A percentile compares a stretch with the other conserved stretches of the same genome.
Evolutionary conservation across 2,888 invertebrate genomes (phyloP).

Genomic region (Antheraea assamensis): DNA sequence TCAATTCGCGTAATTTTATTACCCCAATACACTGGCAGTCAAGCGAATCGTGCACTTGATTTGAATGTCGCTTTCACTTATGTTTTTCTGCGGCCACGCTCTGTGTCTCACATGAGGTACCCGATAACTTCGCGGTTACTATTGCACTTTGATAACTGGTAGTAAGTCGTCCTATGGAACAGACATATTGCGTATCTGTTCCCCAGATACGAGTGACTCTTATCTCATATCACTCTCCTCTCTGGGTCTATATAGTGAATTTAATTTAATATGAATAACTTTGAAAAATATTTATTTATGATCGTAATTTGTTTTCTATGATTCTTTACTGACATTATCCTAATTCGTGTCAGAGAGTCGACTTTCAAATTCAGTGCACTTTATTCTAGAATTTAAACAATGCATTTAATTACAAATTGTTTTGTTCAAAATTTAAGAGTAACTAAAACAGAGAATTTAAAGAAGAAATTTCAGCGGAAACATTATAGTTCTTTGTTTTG

Average conservation of each 20-base stretch:
- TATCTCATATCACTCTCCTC: too few relatives aligned
- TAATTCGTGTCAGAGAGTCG: neutral
- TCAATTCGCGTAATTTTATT: neutral
- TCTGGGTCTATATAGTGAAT: too few relatives aligned
- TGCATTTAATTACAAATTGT: neutral
- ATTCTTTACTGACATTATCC: neutral
- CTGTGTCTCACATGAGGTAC: neutral
- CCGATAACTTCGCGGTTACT: neutral
- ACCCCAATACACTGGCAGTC: constrained; percentile 18
- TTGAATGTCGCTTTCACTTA: constrained; percentile 20
- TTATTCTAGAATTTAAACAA: neutral
- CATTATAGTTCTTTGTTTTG: too few relatives aligned
- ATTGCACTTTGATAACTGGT: neutral
- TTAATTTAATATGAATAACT: too few relatives aligned
- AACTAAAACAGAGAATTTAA: neutral
- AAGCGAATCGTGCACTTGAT: constrained; percentile 19
- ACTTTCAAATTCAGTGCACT: neutral
- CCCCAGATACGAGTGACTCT: too few relatives aligned
- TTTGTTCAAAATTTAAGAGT: neutral
- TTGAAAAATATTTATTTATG: too few relatives aligned
- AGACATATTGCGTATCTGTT: too few relatives aligned
- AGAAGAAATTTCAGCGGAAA: too few relatives aligned
- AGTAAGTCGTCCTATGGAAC: too few relatives aligned
- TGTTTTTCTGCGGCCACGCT: neutral
- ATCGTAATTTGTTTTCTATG: neutral